A percentile compares a stretch with the other conserved stretches of the same genome.
Evolutionary conservation across 2,888 invertebrate genomes (phyloP).

Genomic region (Cephalotes varians): DNA sequence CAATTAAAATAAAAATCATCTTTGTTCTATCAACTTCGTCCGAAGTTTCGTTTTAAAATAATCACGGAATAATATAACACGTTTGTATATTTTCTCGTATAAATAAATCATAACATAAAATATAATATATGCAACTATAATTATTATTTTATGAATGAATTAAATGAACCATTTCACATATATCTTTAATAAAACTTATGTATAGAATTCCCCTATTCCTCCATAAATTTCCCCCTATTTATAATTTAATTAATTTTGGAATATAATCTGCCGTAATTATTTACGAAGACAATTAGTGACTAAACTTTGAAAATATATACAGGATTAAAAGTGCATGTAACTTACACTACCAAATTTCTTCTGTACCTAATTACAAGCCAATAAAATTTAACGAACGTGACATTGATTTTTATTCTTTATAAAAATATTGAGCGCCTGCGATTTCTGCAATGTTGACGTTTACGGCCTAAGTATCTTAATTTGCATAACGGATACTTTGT

Average conservation of each 20-base stretch:
- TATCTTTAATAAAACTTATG: neutral
- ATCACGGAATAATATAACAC: neutral
- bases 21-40: neutral
- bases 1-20: neutral
- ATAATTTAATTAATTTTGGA: neutral
- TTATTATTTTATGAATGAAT: neutral
- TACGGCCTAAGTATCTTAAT: constrained; percentile 42
- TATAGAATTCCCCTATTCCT: too few species aligned
- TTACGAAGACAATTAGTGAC: neutral
- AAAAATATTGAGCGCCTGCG: constrained; percentile 7
- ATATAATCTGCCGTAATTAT: neutral
- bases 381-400: neutral
- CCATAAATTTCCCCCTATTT: neutral
- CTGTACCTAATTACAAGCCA: neutral
- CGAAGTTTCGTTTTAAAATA: neutral
- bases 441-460: constrained; percentile 24
- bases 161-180: neutral
- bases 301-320: neutral
- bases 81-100: neutral
- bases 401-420: constrained; percentile 20
- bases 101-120: neutral
- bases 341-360: neutral
- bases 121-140: neutral
- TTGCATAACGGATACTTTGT: constrained; percentile 64
- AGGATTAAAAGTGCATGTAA: neutral